Percentiles rank a stretch among this genome's conserved stretches.
Conservation (phyloP, 2,888 invertebrate genomes). For the Ecliptopera silaceata region DNA sequence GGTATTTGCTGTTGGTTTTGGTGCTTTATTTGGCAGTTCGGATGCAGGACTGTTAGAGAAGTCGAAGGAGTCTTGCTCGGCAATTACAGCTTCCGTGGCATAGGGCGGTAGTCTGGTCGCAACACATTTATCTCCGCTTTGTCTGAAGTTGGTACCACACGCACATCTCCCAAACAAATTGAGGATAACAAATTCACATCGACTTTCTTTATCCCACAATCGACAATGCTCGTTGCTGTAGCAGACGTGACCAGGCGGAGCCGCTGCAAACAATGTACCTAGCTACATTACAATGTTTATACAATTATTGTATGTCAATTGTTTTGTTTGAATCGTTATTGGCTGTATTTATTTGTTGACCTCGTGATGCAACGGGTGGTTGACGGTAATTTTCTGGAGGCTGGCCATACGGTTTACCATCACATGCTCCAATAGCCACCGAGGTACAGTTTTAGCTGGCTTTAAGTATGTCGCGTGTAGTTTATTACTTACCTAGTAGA, state of each 20-base stretch:
- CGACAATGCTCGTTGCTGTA: slow-evolving; percentile 95
- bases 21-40: slow-evolving; percentile 45
- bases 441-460: slow-evolving; percentile 55
- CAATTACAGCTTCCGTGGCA: slow-evolving; percentile 68
- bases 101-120: slow-evolving; percentile 59
- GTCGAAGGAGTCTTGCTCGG: slow-evolving; percentile 57
- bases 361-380: slow-evolving; percentile 49
- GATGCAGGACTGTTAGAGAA: slow-evolving; percentile 38
- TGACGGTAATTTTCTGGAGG: slow-evolving; percentile 60
- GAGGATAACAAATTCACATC: slow-evolving; percentile 94
- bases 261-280: slow-evolving; percentile 83
- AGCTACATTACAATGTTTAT: slow-evolving; percentile 21
- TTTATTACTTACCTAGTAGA: slow-evolving; percentile 10
- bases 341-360: slow-evolving; percentile 46
- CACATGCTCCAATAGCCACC: slow-evolving; percentile 62
- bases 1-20: slow-evolving; percentile 47
- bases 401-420: slow-evolving; percentile 57
- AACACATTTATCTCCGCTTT: slow-evolving; percentile 86
- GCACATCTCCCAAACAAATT: slow-evolving; percentile 94
- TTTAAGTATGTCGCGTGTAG: slow-evolving; percentile 39
- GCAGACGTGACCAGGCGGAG: slow-evolving; percentile 93
- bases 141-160: slow-evolving; percentile 87
- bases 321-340: slow-evolving; percentile 45
- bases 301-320: slow-evolving; percentile 40
- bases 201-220: slow-evolving; percentile 91